Percentiles rank a stretch among this genome's conserved stretches.
These are phyloP conservation scores for Platichthys flesus DNA, from an alignment of 2,113 vertebrate genomes.

Conservation along the genomic window DNA sequence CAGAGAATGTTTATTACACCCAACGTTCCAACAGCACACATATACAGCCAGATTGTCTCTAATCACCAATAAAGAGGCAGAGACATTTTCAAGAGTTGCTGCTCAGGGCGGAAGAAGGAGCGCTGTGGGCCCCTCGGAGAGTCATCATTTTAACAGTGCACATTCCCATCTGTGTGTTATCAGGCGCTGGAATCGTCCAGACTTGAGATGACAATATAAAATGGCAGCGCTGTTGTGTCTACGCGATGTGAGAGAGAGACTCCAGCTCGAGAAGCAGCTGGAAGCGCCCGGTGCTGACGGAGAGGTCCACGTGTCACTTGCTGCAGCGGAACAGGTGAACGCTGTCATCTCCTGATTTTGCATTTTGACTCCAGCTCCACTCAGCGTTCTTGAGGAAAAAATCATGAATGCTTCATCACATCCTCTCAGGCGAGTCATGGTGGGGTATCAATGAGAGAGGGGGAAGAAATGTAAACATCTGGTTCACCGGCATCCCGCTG, in stretches of 20 bases:
- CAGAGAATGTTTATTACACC: slow-evolving; percentile 48
- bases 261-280: slow-evolving; percentile 21
- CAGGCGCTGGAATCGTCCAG: slow-evolving; percentile 35
- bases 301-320: slow-evolving; percentile 35
- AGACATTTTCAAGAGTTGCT: slow-evolving; percentile 51
- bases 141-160: slow-evolving; percentile 41
- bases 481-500: slow-evolving; percentile 40
- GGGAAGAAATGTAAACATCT: slow-evolving; percentile 55
- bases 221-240: not conserved
- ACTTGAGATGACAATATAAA: slow-evolving; percentile 46
- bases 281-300: slow-evolving; percentile 39
- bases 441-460: slow-evolving; percentile 17
- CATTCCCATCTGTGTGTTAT: slow-evolving; percentile 42
- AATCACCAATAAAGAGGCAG: slow-evolving; percentile 51
- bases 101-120: slow-evolving; percentile 39
- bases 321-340: slow-evolving; percentile 47
- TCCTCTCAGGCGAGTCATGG: slow-evolving; percentile 22
- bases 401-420: slow-evolving; percentile 2
- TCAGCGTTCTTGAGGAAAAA: not conserved
- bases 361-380: not conserved
- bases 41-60: slow-evolving; percentile 42
- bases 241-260: not conserved
- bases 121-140: slow-evolving; percentile 31
- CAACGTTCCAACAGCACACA: slow-evolving; percentile 31
- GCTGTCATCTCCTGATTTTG: slow-evolving; percentile 21